Conservation (phyloP, 2,888 invertebrate species). For the Cosmia pyralina region DNA sequence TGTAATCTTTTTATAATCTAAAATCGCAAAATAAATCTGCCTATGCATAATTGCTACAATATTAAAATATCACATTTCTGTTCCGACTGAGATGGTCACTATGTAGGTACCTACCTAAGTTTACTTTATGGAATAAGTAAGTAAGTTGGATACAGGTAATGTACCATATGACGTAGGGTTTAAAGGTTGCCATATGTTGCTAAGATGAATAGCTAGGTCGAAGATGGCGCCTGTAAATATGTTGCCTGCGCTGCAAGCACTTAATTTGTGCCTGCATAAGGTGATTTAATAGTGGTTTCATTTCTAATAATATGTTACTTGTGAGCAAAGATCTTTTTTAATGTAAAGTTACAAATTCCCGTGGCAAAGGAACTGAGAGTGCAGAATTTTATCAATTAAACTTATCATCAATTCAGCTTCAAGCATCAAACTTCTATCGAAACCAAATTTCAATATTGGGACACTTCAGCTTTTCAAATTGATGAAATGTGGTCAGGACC, state of each 20-base stretch:
- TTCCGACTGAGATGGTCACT: background rate
- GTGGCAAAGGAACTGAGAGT: background rate
- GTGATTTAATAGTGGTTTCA: slow-evolving; percentile 10
- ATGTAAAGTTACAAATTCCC: background rate
- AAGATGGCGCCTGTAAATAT: slow-evolving; percentile 35
- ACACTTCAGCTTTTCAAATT: background rate
- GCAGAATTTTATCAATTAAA: background rate
- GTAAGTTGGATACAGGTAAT: background rate
- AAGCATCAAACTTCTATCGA: background rate
- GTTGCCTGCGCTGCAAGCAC: slow-evolving; percentile 8
- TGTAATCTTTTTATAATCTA: background rate
- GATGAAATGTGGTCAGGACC: background rate
- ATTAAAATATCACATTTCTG: slow-evolving; percentile 14
- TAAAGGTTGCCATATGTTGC: slow-evolving; percentile 52
- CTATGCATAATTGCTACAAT: background rate
- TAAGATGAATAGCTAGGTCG: slow-evolving; percentile 43
- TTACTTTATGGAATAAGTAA: background rate
- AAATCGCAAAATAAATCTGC: background rate
- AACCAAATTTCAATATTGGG: background rate
- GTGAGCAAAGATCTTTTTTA: no score
- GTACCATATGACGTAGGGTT: slow-evolving; percentile 22
- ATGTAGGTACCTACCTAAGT: background rate
- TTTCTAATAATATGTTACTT: background rate
- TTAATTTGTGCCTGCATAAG: slow-evolving; percentile 38
- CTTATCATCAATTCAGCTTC: background rate